Evolutionary conservation across 2,797 vertebrate species (phyloP).

Genomic region (Nannoperca obscura): DNA sequence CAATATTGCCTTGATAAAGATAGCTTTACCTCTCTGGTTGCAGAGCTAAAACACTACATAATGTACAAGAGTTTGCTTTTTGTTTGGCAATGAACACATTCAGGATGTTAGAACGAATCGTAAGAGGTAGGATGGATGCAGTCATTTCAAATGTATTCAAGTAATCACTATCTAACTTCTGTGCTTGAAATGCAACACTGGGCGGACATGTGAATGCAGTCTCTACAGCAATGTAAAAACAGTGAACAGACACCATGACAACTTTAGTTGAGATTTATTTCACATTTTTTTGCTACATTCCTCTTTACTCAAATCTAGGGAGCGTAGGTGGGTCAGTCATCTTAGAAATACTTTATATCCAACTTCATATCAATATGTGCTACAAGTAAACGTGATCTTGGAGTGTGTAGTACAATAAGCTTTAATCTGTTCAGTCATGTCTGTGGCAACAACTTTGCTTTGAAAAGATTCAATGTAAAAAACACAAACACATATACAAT

Average conservation of each 20-base stretch:
- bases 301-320: conserved; percentile 79
- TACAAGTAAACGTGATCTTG: conserved; percentile 76
- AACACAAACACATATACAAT: conserved; percentile 80
- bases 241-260: conserved; percentile 67
- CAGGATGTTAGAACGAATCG: neutral
- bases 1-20: conserved; percentile 48
- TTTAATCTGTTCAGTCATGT: conserved; percentile 81
- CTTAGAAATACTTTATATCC: conserved; percentile 78
- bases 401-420: conserved; percentile 75
- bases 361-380: conserved; percentile 79
- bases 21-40: conserved; percentile 56
- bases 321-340: conserved; percentile 77
- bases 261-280: conserved; percentile 82
- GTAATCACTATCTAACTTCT: neutral
- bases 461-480: conserved; percentile 80
- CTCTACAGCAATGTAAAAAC: conserved; percentile 48
- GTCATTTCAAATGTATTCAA: conserved; percentile 4
- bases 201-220: conserved; percentile 19
- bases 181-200: conserved; percentile 10
- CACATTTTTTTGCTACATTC: conserved; percentile 81
- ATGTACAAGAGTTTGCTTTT: conserved; percentile 17
- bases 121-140: conserved; percentile 1
- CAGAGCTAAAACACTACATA: conserved; percentile 25
- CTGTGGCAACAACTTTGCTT: conserved; percentile 76
- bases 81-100: conserved; percentile 21